Evolutionary conservation across 2,797 vertebrate species (phyloP), one percentile per base, ranked within the genome.

Genomic region (Pogoniulus pusillus): DNA sequence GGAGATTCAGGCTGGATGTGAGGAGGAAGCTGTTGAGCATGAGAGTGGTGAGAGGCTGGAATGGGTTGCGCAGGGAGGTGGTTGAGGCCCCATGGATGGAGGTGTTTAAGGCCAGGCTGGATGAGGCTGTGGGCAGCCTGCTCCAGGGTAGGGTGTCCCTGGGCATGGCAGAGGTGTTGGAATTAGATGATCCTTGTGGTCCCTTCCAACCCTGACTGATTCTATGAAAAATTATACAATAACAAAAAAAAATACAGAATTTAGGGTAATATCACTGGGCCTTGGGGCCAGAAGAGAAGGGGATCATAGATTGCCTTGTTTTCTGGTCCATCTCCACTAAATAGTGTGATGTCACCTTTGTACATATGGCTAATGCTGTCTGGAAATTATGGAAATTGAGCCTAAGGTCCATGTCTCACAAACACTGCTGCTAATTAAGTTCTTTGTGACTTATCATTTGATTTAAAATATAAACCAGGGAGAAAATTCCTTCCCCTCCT

Each of bases 341-440:
- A 22, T 9, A 64, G 23, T 4, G 5, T n/a, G 51, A 39, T 77
- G 12, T n/a, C 73, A 76, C n/a, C 35, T 60, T 63, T 82, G 49
- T 47, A 62, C 2, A 69, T 29, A 66, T 1, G 18, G 71, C 60
- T 80, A 80, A 74, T 60, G 39, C 53, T 82, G 78, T 94, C 93
- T 93, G 66, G 49, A 93, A 94, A 93, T 87, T 95, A 94, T 93
- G 90, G 90, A 91, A 93, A 95, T 91, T 47, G 60, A 91, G 66
- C 59, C 84, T 68, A 19, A 51, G 51, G 65, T 66, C 83, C 71
- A 74, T 68, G 76, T 70, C 87, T 93, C 63, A 76, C 86, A 83
- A 70, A 30, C 32, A 76, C 57, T 80, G n/a, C 70, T 70, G 43
- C 70, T 95, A 93, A 93, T 94, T 85, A 95, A 78, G 73, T 83